Base-by-base conservation (phyloP, 2,888 invertebrate species). In the Tipula helvola region DNA sequence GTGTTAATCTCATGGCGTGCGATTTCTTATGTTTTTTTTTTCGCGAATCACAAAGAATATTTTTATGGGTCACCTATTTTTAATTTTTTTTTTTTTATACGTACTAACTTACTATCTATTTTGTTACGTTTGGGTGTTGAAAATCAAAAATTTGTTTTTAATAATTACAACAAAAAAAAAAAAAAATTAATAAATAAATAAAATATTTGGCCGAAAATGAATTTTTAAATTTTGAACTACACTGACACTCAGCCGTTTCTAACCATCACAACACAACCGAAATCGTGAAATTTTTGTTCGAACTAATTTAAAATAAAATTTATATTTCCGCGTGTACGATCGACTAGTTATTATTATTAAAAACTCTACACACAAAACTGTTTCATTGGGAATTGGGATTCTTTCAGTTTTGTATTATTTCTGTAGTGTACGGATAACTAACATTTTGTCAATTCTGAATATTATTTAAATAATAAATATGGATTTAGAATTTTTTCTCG, bases 1-100 rank as follows among this genome's bases (percentile, higher is more conserved):
- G 71, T 71, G 71, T 71, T 71, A 10, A 28, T 28, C 28, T 71
- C 28, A 28, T 4, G 71, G 71, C 28, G 5, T 28, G 28, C 71
- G 71, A 71, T 71, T 71, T 71, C 71, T 10, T 71, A 71, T 71
- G 71, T 71, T 71, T 71, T 71, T 52, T n/a, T 28, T 71, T 71
- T 71, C 71, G 71, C 71, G 71, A 71, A 12, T 71, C 71, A 71
- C 28, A 71, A 71, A 71, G 71, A 71, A 84, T 84, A n/a, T 84
- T 84, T 84, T 39, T 39, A 39, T 84, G 84, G 84, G 84, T 84
- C 84, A 84, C 84, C 84, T 84, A 84, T 39, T 84, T 84, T 84
- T 84, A 84, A 84, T 84, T 84, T 71, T 52, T 52, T 52, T 52
- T 71, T 71, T 71, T 52, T 52, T 16, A 1, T 71, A 28, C 10